Conservation (phyloP, 2,888 invertebrate genomes). For the Apodemia mormo region DNA sequence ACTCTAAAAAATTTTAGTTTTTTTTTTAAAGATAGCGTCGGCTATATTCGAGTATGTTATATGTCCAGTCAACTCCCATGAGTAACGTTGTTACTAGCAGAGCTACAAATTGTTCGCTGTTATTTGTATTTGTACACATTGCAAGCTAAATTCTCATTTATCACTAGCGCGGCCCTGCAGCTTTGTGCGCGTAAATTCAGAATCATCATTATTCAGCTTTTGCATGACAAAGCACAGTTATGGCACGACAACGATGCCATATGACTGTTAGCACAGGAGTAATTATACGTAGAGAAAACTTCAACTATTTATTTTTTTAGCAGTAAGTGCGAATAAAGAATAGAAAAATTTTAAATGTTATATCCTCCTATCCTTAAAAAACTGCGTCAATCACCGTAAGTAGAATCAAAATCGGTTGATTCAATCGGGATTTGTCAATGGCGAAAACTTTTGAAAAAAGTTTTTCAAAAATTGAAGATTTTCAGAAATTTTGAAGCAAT, state of each 20-base stretch:
- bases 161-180: constrained; percentile 31
- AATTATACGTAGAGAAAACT: constrained; percentile 61
- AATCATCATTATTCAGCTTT: constrained; percentile 21
- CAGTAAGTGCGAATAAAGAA: too few species aligned
- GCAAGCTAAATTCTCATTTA: constrained; percentile 50
- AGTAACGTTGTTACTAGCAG: constrained; percentile 49
- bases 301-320: too few species aligned
- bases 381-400: too few species aligned
- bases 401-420: too few species aligned
- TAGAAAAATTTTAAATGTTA: too few species aligned
- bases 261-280: constrained; percentile 64
- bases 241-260: constrained; percentile 65
- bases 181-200: constrained; percentile 20
- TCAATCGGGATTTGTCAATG: too few species aligned
- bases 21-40: not conserved
- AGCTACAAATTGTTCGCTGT: constrained; percentile 62
- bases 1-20: too few species aligned
- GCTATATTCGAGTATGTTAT: not conserved
- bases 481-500: too few species aligned
- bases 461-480: too few species aligned
- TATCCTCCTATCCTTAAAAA: too few species aligned
- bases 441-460: too few species aligned
- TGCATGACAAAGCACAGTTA: constrained; percentile 18
- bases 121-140: constrained; percentile 58
- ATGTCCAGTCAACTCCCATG: constrained; percentile 8